A percentile compares a stretch with the other conserved stretches of the same genome.
Evolutionary conservation across 2,113 vertebrate genomes (phyloP).

Genomic region (Tonatia bakeri): DNA sequence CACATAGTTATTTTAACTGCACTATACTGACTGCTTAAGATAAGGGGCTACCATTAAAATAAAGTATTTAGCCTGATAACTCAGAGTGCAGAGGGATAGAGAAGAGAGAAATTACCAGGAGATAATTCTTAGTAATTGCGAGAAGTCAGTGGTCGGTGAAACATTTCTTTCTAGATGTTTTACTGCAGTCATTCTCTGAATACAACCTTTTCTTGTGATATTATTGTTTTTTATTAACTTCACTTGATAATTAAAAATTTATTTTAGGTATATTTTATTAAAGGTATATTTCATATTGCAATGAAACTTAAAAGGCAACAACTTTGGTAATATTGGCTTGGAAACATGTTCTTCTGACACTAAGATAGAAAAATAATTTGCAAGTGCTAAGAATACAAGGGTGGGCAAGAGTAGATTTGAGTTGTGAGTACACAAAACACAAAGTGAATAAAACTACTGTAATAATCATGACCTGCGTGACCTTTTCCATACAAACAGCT

Average conservation of each 20-base stretch:
- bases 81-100: background rate
- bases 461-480: no score
- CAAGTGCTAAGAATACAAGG: background rate
- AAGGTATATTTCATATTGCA: background rate
- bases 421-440: no score
- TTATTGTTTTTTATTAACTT: background rate
- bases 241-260: background rate
- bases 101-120: background rate
- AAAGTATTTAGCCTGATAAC: background rate
- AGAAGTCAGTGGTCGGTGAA: background rate
- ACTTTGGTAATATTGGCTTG: background rate
- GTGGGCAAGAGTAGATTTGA: no score
- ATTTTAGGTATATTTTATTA: background rate
- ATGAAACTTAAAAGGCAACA: background rate
- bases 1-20: background rate
- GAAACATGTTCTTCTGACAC: background rate
- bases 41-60: background rate
- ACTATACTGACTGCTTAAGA: background rate
- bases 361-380: slow-evolving; percentile 48
- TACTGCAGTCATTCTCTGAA: background rate
- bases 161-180: background rate
- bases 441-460: no score
- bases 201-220: background rate
- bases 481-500: no score
- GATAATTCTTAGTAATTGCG: background rate